Base-by-base conservation (phyloP, 1,140 invertebrate species). In the Holcopasites calliopsidis region DNA sequence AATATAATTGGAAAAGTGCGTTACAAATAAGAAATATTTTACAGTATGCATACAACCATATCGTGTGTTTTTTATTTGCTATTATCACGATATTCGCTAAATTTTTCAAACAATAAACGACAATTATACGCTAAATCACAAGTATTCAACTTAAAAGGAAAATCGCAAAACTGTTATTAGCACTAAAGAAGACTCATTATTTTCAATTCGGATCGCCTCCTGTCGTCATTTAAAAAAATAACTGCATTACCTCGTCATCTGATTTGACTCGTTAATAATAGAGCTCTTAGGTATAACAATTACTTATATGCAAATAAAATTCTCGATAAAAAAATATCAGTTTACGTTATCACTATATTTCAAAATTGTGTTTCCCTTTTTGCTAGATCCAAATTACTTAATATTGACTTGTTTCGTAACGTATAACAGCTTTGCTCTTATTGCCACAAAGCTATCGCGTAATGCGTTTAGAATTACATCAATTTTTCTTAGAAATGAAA, bases 81-180 rank as follows among this genome's bases (percentile, higher is more conserved):
- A 50, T 61, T 42, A 68, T 72, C 40, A 79, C 55, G 52, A 21
- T 42, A 70, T 58, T 73, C 44, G 70, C 61, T 77, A 77, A 72
- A 84, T 66, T 73, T 77, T 62, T 49, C 57, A 76, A 65, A 70
- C 52, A 70, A 62, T 72, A 77, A 74, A 74, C 68, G 54, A 78
- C 54, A 76, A 76, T 77, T 47, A 82, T 80, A 81, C 61, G 66
- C 82, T 84, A 82, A 76, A 82, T 84, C 74, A 84, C 82, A 82
- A 64, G 33, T 75, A 52, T 42, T 76, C 18, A 62, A 70, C 42
- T 82, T 65, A 74, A 70, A 28, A 79, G 64, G 61, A 61, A 82
- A 76, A 76, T 69, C 52, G 40, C 71, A 72, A 79, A 74, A 72
- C 58, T 77, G 75, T 77, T 73, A 77, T 40, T 52, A 49, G 44